These are phyloP conservation scores for Xenotilapia caudafasciata DNA, from an alignment of 2,113 vertebrate genomes.

Conservation along the genomic window DNA sequence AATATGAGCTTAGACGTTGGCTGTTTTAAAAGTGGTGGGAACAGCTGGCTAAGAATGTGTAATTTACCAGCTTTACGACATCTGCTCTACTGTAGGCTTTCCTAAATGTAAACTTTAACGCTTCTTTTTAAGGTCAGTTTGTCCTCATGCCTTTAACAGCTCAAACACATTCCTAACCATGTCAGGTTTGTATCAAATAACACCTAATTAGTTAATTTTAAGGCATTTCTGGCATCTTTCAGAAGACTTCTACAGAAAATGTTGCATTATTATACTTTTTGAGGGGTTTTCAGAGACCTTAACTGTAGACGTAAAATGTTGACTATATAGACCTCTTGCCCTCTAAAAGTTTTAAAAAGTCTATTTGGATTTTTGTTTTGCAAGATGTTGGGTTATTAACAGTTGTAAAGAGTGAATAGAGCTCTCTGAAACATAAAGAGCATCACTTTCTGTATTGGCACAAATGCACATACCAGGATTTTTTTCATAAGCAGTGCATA, in stretches of 20 bases:
- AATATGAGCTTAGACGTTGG: neutral
- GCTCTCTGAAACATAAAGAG: neutral
- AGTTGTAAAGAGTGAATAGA: neutral
- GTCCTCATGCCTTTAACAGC: neutral
- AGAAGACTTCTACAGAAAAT: neutral
- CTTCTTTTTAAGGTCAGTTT: neutral
- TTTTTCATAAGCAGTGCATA: neutral
- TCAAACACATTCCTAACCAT: neutral
- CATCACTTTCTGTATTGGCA: neutral
- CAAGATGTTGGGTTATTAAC: neutral
- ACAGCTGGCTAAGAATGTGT: neutral
- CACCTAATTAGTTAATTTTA: neutral
- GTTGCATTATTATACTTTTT: neutral
- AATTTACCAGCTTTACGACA: neutral
- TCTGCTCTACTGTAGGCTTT: neutral
- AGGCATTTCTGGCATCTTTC: neutral
- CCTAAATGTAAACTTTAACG: neutral
- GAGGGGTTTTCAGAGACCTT: neutral
- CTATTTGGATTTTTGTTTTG: neutral
- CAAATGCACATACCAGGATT: neutral
- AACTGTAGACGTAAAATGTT: neutral
- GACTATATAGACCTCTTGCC: fast-evolving
- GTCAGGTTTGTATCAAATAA: neutral
- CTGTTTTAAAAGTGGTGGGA: neutral
- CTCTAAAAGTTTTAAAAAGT: neutral